A percentile compares a stretch with the other conserved stretches of the same genome.
Evolutionary conservation across 2,888 invertebrate species (phyloP).

Genomic region (Rugalucina vietnamica): DNA sequence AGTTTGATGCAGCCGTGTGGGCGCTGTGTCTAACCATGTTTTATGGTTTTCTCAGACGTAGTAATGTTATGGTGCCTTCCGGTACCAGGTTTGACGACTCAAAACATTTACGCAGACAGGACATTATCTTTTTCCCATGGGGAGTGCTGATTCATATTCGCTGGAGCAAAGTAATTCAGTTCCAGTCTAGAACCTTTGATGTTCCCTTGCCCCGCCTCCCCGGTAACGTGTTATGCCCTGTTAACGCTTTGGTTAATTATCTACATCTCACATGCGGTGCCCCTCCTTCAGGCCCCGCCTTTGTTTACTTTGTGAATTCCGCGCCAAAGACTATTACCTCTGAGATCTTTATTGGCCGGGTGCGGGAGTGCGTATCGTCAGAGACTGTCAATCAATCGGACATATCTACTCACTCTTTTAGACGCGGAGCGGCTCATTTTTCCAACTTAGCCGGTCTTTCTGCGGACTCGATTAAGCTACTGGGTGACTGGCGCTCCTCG

Average conservation of each 20-base stretch:
- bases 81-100: neutral
- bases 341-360: neutral
- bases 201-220: neutral
- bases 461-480: conserved; percentile 1
- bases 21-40: neutral
- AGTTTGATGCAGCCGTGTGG: neutral
- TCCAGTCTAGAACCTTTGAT: neutral
- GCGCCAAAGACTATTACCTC: neutral
- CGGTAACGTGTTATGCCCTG: neutral
- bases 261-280: neutral
- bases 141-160: neutral
- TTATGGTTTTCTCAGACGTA: neutral
- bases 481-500: conserved; percentile 11
- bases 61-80: neutral
- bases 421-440: conserved; percentile 5
- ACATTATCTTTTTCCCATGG: neutral
- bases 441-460: neutral
- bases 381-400: no score
- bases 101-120: neutral
- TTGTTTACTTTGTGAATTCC: neutral
- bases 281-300: neutral
- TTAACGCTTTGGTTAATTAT: neutral
- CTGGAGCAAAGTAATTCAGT: neutral
- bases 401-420: neutral
- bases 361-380: neutral